These are phyloP conservation scores for Papilio glaucus DNA, from an alignment of 1,140 invertebrate genomes.

Conservation along the genomic window DNA sequence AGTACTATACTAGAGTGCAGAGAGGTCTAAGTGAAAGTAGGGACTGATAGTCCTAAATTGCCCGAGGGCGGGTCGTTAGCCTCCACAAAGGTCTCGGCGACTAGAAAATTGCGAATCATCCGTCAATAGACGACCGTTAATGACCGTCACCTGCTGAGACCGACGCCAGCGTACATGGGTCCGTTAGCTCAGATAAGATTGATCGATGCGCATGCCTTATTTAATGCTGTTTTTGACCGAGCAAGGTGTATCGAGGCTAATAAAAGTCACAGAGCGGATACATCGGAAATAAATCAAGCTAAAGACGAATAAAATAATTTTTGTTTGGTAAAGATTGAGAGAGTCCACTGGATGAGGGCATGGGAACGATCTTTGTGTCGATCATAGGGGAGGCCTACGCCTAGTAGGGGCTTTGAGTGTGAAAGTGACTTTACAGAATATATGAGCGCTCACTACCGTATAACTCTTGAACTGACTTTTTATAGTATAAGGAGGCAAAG, in stretches of 20 bases:
- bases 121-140: conserved; percentile 45
- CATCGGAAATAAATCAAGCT: neutral
- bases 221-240: conserved; percentile 25
- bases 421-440: too few species aligned
- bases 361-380: too few species aligned
- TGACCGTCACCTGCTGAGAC: conserved; percentile 33
- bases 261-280: conserved; percentile 5
- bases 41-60: conserved; percentile 71
- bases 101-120: conserved; percentile 64
- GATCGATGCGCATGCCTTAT: conserved; percentile 28
- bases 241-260: conserved; percentile 16
- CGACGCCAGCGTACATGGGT: neutral
- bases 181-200: conserved; percentile 30
- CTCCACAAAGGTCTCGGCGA: conserved; percentile 47
- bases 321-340: too few species aligned
- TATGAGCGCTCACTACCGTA: neutral
- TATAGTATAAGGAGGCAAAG: too few species aligned
- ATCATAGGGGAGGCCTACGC: too few species aligned
- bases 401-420: too few species aligned
- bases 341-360: too few species aligned
- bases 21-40: conserved; percentile 62
- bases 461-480: neutral
- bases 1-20: neutral
- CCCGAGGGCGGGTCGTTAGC: conserved; percentile 53
- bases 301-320: too few species aligned